Evolutionary conservation across 2,797 vertebrate genomes (phyloP).

Genomic region (Kryptopterus vitreolus): DNA sequence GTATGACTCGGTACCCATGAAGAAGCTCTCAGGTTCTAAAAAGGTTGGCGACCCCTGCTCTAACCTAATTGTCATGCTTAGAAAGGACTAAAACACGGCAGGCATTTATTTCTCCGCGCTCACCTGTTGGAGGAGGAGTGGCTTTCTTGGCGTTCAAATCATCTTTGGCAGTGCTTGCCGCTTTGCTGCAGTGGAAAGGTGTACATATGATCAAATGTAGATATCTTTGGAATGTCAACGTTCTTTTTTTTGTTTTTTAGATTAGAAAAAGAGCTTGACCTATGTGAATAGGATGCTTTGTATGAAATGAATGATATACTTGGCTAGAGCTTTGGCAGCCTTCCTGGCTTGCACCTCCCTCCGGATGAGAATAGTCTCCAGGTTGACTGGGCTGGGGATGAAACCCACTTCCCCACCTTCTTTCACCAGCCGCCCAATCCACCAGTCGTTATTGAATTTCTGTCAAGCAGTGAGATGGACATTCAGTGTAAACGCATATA

Average conservation of each 20-base stretch:
- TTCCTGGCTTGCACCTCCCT: constrained; percentile 97
- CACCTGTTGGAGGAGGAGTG: constrained; percentile 93
- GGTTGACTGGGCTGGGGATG: constrained; percentile 96
- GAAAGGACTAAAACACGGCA: background rate
- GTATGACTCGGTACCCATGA: no score
- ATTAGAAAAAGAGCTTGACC: background rate
- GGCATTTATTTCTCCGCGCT: constrained; percentile 56
- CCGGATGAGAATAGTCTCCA: constrained; percentile 96
- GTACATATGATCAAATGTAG: background rate
- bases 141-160: constrained; percentile 94
- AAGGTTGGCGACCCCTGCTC: no score
- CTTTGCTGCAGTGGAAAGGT: constrained; percentile 81
- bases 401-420: constrained; percentile 98
- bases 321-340: constrained; percentile 86
- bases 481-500: background rate
- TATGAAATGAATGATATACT: constrained; percentile 56
- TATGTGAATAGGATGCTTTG: background rate
- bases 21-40: no score
- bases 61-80: background rate
- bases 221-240: background rate
- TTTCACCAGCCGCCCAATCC: constrained; percentile 95
- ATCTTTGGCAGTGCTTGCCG: constrained; percentile 85
- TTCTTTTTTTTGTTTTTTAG: no score
- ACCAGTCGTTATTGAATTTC: constrained; percentile 99
- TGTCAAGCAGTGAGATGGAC: constrained; percentile 53